Evolutionary conservation across 2,888 invertebrate genomes (phyloP).

Genomic region (Plusia festucae): DNA sequence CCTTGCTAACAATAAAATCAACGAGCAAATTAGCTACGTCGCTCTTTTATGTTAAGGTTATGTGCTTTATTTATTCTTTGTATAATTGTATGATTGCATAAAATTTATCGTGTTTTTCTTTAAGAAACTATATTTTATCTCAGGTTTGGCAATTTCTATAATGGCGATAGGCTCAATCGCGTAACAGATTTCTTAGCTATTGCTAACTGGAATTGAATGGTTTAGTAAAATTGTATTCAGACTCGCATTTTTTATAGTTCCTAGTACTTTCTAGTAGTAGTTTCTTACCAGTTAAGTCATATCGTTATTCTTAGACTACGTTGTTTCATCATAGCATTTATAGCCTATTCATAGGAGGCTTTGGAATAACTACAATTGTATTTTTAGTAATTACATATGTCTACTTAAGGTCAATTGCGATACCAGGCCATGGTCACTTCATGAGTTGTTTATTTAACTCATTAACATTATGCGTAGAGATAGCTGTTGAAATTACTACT

Average conservation of each 20-base stretch:
- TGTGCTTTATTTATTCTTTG: neutral
- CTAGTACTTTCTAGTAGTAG: too few relatives aligned
- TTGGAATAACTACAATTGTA: conserved; percentile 24
- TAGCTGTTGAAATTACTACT: conserved; percentile 42
- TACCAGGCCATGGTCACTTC: conserved; percentile 68
- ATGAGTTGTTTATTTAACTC: conserved; percentile 67
- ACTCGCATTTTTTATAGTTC: neutral
- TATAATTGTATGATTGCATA: neutral
- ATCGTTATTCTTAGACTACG: neutral
- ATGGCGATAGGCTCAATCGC: neutral
- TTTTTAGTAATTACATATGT: conserved; percentile 48
- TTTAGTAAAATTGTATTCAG: neutral
- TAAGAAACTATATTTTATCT: neutral
- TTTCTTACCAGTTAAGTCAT: neutral
- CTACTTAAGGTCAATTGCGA: conserved; percentile 60
- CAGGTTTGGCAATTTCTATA: conserved; percentile 1
- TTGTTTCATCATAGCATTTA: conserved; percentile 16
- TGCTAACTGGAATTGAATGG: neutral
- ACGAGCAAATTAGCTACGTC: neutral
- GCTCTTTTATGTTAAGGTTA: neutral
- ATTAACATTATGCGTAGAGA: conserved; percentile 59
- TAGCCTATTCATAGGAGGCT: conserved; percentile 23
- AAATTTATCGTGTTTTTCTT: neutral
- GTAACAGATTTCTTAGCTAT: neutral
- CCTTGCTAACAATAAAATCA: neutral